Base-by-base conservation (phyloP, 2,797 vertebrate species). In the Euthynnus affinis region DNA sequence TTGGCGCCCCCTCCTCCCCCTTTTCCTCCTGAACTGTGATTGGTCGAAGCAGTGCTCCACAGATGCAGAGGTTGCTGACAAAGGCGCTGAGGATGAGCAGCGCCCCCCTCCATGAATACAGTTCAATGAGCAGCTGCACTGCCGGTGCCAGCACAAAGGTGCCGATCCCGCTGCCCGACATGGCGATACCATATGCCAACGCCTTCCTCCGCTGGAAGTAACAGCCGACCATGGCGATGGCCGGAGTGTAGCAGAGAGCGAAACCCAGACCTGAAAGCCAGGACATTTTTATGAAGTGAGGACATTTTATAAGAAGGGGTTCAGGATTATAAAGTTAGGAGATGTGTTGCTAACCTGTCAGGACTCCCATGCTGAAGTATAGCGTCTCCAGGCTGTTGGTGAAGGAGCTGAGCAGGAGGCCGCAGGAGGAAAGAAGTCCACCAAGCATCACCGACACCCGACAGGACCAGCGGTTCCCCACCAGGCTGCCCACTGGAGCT, bases 161-260 rank as follows among this genome's bases (percentile, higher is more conserved):
- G 20, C 98, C 98, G 0, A 99, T 98, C 52, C 98, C 98, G 1
- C 97, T 97, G 81, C 98, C 98, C 0, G 98, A 99, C 97, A 99
- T 96, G 83, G 97, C 98, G 3, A 99, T 93, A 37, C 98, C 98
- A 5, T 97, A 99, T 0, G 98, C 98, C 85, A 99, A 53, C 0
- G 98, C 96, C 90, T 96, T 97, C 80, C 96, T 95, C 82, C 89
- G 95, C 58, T 83, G 94, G 96, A 99, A 99, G 82, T 99, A 99
- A 56, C 96, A 94, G 76, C 97, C 97, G 14, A 99, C 97, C 96
- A 97, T 97, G 14, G 96, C 95, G 9, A 99, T 96, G 65, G 97
- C 94, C 1, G 98, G 98, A 29, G 97, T 97, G 88, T 99, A 99
- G 53, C 97, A 98, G 64, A 99, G 96, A 60, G 98, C 96, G 86